Conservation (phyloP, 2,888 invertebrate genomes). For the Synergus umbraculus region DNA sequence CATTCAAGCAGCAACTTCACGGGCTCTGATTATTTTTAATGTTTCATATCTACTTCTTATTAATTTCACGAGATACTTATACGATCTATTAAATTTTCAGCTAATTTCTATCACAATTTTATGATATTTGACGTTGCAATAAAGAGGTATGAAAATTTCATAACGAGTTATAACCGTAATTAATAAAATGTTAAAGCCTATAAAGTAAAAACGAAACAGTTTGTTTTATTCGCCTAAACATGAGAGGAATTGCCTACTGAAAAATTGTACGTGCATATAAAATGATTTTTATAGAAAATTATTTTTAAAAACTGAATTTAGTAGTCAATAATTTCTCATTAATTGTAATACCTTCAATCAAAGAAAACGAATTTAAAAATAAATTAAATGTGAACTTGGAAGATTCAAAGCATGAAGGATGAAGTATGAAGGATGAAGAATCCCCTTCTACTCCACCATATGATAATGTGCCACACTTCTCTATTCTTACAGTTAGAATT, state of each 20-base stretch:
- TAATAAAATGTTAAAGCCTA: not conserved
- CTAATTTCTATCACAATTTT: not conserved
- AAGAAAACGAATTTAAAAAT: too few species aligned
- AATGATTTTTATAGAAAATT: too few species aligned
- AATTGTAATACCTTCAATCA: too few species aligned
- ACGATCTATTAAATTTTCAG: conserved; percentile 2
- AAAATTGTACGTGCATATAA: too few species aligned
- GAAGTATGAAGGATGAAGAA: too few species aligned
- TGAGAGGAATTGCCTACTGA: too few species aligned
- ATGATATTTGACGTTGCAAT: not conserved
- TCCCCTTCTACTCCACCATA: too few species aligned
- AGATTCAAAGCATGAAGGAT: too few species aligned
- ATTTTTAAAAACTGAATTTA: not conserved
- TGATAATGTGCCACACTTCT: not conserved
- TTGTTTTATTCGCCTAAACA: not conserved
- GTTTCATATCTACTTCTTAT: not conserved
- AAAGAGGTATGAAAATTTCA: conserved; percentile 11
- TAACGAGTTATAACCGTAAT: not conserved
- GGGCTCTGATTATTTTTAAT: conserved; percentile 8
- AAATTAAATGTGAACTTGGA: too few species aligned
- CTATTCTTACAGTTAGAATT: not conserved
- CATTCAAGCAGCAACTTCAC: conserved; percentile 21
- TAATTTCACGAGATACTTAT: conserved; percentile 1
- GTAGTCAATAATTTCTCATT: too few species aligned
- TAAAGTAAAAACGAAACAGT: not conserved